Percentiles rank a stretch among this genome's conserved stretches.
These are phyloP conservation scores for Tachystola acroxantha DNA, from an alignment of 2,888 invertebrate genomes.

Conservation along the genomic window DNA sequence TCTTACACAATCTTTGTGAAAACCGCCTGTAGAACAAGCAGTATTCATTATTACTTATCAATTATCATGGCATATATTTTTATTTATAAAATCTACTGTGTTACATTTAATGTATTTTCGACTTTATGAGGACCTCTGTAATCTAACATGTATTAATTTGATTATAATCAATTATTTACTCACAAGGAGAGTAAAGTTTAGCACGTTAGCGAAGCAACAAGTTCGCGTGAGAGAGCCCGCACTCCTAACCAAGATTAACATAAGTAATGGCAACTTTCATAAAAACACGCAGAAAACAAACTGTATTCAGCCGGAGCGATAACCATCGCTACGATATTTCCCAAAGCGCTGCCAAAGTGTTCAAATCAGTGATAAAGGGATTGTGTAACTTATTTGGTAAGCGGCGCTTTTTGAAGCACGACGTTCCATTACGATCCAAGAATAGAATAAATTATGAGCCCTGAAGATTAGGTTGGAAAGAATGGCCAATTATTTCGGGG, in stretches of 20 bases:
- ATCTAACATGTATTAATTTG: no score
- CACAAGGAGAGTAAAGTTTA: background rate
- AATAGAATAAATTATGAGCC: slow-evolving; percentile 20
- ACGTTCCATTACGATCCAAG: slow-evolving; percentile 3
- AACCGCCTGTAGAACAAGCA: no score
- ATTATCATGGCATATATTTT: no score
- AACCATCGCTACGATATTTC: slow-evolving; percentile 16
- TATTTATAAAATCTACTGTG: no score
- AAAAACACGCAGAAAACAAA: slow-evolving; percentile 34
- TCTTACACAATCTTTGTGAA: no score
- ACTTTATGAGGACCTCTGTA: no score
- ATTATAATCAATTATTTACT: background rate
- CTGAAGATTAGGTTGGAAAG: slow-evolving; percentile 18
- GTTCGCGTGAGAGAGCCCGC: slow-evolving; percentile 52
- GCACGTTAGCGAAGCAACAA: slow-evolving; percentile 51
- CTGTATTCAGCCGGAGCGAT: slow-evolving; percentile 18
- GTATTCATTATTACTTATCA: no score
- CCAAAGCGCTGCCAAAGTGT: slow-evolving; percentile 14
- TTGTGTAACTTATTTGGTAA: slow-evolving; percentile 11
- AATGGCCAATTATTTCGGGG: slow-evolving; percentile 31
- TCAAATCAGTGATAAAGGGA: slow-evolving; percentile 13
- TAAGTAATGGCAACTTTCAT: slow-evolving; percentile 42
- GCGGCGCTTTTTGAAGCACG: slow-evolving; percentile 1
- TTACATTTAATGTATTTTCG: no score
- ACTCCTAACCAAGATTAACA: slow-evolving; percentile 46